A percentile compares a stretch with the other conserved stretches of the same genome.
phyloP scores from a whole-genome alignment of 2,113 vertebrate genomes.

The Maylandia zebra region DNA sequence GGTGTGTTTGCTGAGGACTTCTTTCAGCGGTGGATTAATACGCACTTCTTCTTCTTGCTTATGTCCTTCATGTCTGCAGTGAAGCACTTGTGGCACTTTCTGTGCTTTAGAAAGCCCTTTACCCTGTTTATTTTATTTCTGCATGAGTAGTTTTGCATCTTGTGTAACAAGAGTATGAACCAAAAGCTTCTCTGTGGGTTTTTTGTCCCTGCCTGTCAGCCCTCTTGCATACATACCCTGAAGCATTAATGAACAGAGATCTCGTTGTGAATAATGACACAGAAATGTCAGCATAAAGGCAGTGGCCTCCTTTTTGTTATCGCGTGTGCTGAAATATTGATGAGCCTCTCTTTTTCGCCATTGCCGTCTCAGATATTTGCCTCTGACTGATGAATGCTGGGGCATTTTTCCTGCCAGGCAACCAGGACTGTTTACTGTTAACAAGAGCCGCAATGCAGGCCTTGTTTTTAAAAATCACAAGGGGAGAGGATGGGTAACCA shows the following conservation, averaged over 20 bases:
- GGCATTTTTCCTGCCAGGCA: neutral
- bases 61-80: neutral
- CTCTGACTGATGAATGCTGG: neutral
- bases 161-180: neutral
- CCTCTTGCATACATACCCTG: neutral
- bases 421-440: neutral
- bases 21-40: neutral
- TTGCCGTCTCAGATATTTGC: neutral
- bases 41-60: neutral
- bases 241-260: neutral
- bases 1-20: neutral
- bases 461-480: neutral
- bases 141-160: neutral
- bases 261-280: neutral
- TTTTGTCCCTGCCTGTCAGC: neutral
- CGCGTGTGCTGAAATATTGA: constrained; percentile 24
- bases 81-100: neutral
- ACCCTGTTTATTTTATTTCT: neutral
- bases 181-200: neutral
- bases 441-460: neutral
- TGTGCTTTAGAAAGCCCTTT: neutral
- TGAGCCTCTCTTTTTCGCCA: neutral
- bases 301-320: neutral
- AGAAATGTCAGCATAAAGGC: constrained; percentile 7
- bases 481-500: neutral